phyloP scores from a whole-genome alignment of 2,797 vertebrate species.

The Apogon talboti region DNA sequence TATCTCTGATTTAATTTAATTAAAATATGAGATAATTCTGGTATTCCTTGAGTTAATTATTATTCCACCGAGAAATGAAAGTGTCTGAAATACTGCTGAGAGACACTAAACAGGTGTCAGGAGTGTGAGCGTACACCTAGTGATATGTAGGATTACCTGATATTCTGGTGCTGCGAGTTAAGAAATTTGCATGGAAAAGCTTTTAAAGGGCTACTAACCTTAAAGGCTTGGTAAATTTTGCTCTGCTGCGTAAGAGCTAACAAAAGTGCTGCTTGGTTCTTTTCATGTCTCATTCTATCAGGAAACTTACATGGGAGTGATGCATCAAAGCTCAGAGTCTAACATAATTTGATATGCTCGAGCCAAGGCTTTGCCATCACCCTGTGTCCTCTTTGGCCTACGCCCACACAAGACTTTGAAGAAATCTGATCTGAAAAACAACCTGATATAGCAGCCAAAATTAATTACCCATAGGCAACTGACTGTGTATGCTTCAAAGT shows the following conservation, averaged over 20 bases:
- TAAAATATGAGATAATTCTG: no score
- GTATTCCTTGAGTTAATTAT: not conserved
- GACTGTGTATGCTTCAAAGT: constrained; percentile 59
- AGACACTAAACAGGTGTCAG: not conserved
- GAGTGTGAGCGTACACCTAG: not conserved
- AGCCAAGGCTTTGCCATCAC: constrained; percentile 48
- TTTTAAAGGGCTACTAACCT: constrained; percentile 19
- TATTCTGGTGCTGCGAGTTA: constrained; percentile 54
- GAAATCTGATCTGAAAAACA: constrained; percentile 72
- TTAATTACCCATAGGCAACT: constrained; percentile 67
- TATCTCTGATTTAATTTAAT: no score
- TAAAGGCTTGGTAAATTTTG: not conserved
- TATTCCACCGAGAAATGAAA: not conserved
- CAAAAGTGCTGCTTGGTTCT: constrained; percentile 20
- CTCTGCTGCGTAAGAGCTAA: constrained; percentile 6
- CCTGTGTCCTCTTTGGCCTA: constrained; percentile 49
- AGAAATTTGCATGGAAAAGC: constrained; percentile 9
- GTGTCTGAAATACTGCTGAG: not conserved
- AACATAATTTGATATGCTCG: constrained; percentile 52
- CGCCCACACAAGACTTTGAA: constrained; percentile 63
- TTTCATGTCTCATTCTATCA: constrained; percentile 34
- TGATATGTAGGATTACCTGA: constrained; percentile 42
- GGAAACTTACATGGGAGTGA: constrained; percentile 30
- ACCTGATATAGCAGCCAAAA: constrained; percentile 68
- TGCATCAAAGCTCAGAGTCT: constrained; percentile 53